Conservation (phyloP, 2,797 vertebrate genomes). For the Gymnothorax reevesii region DNA sequence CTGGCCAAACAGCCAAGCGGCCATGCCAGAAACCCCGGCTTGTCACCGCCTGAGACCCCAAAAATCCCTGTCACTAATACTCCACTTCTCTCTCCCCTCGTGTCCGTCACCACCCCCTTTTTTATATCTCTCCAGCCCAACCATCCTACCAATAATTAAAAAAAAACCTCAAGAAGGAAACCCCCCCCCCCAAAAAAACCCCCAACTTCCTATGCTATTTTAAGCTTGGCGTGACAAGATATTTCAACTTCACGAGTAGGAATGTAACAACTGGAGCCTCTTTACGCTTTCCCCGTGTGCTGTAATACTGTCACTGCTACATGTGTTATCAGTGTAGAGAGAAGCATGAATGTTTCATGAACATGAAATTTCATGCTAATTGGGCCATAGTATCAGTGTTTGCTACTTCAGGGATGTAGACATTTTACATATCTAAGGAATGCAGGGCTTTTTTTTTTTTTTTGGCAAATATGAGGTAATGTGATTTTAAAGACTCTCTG, state of each 20-base stretch:
- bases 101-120: too few relatives aligned
- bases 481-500: not conserved
- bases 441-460: not conserved
- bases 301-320: not conserved
- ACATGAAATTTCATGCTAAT: not conserved
- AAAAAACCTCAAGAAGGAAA: too few relatives aligned
- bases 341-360: constrained; percentile 2
- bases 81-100: too few relatives aligned
- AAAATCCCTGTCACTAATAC: too few relatives aligned
- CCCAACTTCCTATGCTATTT: too few relatives aligned
- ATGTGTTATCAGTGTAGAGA: not conserved
- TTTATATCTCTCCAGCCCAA: too few relatives aligned
- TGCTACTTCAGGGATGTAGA: not conserved
- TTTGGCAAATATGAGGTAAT: not conserved
- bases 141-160: too few relatives aligned
- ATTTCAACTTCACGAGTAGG: not conserved
- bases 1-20: too few relatives aligned
- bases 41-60: too few relatives aligned
- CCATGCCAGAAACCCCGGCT: too few relatives aligned
- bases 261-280: not conserved
- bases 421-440: not conserved
- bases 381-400: not conserved
- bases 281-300: not conserved
- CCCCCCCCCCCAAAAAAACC: too few relatives aligned
- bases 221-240: too few relatives aligned